These are phyloP conservation scores for Neodiprion lecontei DNA, from an alignment of 1,140 invertebrate species.

Conservation along the genomic window DNA sequence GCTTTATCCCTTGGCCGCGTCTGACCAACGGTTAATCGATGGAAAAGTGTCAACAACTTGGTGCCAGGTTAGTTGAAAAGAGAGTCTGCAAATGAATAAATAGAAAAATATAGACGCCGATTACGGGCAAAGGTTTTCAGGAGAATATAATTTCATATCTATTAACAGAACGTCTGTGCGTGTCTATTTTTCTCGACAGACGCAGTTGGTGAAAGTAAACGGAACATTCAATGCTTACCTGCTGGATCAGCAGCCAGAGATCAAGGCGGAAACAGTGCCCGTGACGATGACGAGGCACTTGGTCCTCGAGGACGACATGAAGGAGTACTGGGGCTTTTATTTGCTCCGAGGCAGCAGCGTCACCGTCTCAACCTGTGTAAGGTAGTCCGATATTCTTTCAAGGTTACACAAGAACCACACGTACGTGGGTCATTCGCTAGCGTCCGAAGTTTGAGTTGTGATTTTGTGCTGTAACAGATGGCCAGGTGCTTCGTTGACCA, in stretches of 20 bases:
- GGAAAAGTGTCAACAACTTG: conserved; percentile 76
- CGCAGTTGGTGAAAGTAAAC: conserved; percentile 73
- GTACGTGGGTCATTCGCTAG: too few relatives aligned
- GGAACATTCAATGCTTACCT: conserved; percentile 80
- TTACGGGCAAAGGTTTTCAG: too few relatives aligned
- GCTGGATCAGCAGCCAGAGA: conserved; percentile 66
- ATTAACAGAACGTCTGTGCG: background rate
- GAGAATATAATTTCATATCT: background rate
- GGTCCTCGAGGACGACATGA: conserved; percentile 78
- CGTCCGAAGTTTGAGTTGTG: background rate
- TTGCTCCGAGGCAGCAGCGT: conserved; percentile 76
- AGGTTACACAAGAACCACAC: too few relatives aligned
- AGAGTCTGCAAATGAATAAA: background rate
- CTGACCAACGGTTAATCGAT: conserved; percentile 78
- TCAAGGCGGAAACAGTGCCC: conserved; percentile 63
- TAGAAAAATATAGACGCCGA: too few relatives aligned
- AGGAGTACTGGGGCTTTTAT: conserved; percentile 86
- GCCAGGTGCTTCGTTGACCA: conserved; percentile 76
- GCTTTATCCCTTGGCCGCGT: conserved; percentile 75
- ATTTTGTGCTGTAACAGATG: conserved; percentile 61
- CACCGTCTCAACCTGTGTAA: conserved; percentile 76
- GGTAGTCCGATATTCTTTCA: conserved; percentile 54
- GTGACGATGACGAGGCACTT: conserved; percentile 74
- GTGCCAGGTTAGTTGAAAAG: conserved; percentile 71
- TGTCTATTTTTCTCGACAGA: conserved; percentile 55